phyloP scores from a whole-genome alignment of 1,140 invertebrate species.

The Drosophila arizonae region DNA sequence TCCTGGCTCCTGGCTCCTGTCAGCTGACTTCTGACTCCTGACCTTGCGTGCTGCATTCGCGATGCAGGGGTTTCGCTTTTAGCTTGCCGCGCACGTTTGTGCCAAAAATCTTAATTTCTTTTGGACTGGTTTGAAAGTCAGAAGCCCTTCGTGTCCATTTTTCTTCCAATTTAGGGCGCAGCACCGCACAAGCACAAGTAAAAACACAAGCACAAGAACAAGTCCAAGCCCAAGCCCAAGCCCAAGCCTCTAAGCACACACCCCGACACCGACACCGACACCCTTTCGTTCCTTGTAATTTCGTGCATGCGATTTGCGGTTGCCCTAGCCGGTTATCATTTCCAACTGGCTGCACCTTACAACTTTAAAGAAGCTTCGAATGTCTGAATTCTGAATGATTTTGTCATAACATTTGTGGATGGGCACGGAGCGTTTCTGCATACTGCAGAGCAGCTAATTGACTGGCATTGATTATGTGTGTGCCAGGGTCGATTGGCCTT shows the following conservation, averaged over 20 bases:
- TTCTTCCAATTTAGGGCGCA: conserved; percentile 49
- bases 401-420: neutral
- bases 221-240: neutral
- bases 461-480: neutral
- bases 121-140: conserved; percentile 39
- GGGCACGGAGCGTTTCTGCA: too few relatives aligned
- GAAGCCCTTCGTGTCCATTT: conserved; percentile 67
- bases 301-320: conserved; percentile 21
- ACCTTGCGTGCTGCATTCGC: conserved; percentile 72
- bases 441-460: neutral
- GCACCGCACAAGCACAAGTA: conserved; percentile 24
- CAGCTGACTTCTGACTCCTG: conserved; percentile 22
- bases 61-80: conserved; percentile 49
- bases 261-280: conserved; percentile 4
- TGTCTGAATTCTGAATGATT: neutral
- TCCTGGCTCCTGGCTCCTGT: conserved; percentile 38
- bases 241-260: conserved; percentile 5
- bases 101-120: conserved; percentile 79
- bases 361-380: neutral
- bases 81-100: conserved; percentile 69
- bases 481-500: conserved; percentile 16
- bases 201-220: neutral
- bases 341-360: conserved; percentile 72
- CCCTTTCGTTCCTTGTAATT: neutral
- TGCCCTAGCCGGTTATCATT: conserved; percentile 59